Percentiles rank a stretch among this genome's conserved stretches.
These are phyloP conservation scores for Cryptus viduatorius DNA, from an alignment of 2,888 invertebrate species.

Conservation along the genomic window DNA sequence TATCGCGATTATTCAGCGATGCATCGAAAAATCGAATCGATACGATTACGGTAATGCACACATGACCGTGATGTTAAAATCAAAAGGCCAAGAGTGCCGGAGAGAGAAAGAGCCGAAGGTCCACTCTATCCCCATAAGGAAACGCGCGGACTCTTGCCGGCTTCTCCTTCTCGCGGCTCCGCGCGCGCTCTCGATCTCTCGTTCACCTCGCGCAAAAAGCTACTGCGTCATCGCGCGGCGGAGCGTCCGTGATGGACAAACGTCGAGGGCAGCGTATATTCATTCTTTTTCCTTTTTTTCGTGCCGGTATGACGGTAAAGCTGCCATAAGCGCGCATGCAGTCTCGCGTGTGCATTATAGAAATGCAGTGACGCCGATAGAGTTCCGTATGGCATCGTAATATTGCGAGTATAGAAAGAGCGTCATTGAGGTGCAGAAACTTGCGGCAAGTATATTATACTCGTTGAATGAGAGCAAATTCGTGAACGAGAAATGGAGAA, in stretches of 20 bases:
- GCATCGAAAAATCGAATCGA: conserved; percentile 18
- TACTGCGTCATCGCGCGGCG: conserved; percentile 70
- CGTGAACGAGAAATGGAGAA: conserved; percentile 43
- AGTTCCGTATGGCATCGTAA: conserved; percentile 5
- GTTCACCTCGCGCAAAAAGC: conserved; percentile 78
- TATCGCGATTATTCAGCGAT: not conserved
- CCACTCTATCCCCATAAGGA: conserved; percentile 77
- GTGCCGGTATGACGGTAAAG: not conserved
- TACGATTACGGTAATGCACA: conserved; percentile 49
- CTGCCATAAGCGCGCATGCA: not conserved
- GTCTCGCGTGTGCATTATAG: not conserved
- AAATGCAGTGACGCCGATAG: conserved; percentile 7
- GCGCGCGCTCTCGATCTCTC: conserved; percentile 61
- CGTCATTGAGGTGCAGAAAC: not conserved
- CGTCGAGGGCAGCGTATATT: conserved; percentile 43
- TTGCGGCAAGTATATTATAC: not conserved
- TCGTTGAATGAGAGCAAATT: conserved; percentile 5
- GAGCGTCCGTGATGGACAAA: conserved; percentile 49
- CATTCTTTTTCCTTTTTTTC: conserved; percentile 16
- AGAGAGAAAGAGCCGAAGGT: conserved; percentile 69
- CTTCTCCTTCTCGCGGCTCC: conserved; percentile 33
- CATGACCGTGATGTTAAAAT: conserved; percentile 72
- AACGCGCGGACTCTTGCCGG: conserved; percentile 69
- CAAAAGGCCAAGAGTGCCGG: conserved; percentile 61
- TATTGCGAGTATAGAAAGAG: not conserved